Base-by-base conservation (phyloP, 2,797 vertebrate species). In the Rhinogobio ventralis region DNA sequence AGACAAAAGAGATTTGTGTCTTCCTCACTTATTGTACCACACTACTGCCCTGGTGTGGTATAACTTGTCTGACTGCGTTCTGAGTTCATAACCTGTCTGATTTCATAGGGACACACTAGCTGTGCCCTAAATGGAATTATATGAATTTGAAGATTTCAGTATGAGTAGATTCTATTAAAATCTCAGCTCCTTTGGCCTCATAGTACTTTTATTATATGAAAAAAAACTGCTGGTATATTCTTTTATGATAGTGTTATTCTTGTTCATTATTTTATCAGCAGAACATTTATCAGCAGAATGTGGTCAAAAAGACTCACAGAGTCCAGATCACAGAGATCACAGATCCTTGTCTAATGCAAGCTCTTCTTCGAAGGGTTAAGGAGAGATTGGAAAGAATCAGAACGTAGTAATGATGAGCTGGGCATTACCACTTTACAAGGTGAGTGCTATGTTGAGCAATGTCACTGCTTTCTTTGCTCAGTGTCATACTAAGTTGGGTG, bases 401-500 rank as follows among this genome's bases (percentile, higher is more conserved):
- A 76, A 36, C 6, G 55, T 19, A 10, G 15, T 85, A 25, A 69
- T 72, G 51, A 73, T n/a, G 82, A 79, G 64, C 74, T 81, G 73
- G 78, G 45, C 28, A 62, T 71, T 83, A 69, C 8, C 7, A 4
- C 45, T 84, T 55, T 79, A 39, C 64, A 64, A 86, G 85, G 77
- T 51, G 66, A 88, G 46, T 73, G 72, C 72, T 64, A 76, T 82
- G 77, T 81, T 81, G 82, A 86, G 71, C 49, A 81, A 66, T 77
- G 83, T 86, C 82, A 86, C 46, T 69, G 51, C 81, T 87, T 83
- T 74, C 36, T 67, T 88, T 78, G 64, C 75, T 90, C 84, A 89
- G 87, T 85, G 89, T 89, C 85, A 86, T 62, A 39, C 69, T 79
- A 82, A 87, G 76, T 86, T 80, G 73, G 30, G 78, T 57, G 72